Conservation (phyloP, 2,797 vertebrate genomes). For the Peromyscus attwateri region DNA sequence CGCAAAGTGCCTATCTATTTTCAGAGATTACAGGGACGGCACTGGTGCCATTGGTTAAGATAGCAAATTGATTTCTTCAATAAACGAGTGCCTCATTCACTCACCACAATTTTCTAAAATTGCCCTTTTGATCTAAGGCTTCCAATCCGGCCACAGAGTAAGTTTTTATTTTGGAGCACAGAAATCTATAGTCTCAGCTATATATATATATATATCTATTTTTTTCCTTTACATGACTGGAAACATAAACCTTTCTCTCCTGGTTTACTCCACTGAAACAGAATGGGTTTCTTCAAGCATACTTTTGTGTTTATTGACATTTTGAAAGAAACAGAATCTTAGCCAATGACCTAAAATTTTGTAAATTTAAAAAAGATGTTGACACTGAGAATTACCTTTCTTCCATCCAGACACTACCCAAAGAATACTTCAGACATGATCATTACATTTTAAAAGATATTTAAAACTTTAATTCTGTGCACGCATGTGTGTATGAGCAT, state of each 20-base stretch:
- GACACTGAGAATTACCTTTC: neutral
- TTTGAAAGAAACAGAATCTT: slow-evolving; percentile 38
- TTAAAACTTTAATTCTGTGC: neutral
- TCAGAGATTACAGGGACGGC: slow-evolving; percentile 79
- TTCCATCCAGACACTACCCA: neutral
- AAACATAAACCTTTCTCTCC: slow-evolving; percentile 66
- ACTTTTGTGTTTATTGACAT: neutral
- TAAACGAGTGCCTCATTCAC: slow-evolving; percentile 76
- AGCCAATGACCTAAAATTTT: slow-evolving; percentile 11
- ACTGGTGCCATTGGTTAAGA: slow-evolving; percentile 78
- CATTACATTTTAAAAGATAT: neutral
- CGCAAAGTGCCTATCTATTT: slow-evolving; percentile 77
- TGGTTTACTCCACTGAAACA: neutral
- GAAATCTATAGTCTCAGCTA: slow-evolving; percentile 67
- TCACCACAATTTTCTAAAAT: slow-evolving; percentile 83
- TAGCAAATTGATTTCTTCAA: slow-evolving; percentile 83
- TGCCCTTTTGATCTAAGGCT: slow-evolving; percentile 82
- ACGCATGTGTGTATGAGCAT: too few species aligned
- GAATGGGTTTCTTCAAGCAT: neutral
- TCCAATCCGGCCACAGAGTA: slow-evolving; percentile 66
- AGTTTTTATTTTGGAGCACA: slow-evolving; percentile 73
- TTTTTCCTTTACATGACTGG: slow-evolving; percentile 50
- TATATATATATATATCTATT: slow-evolving; percentile 9
- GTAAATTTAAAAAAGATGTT: neutral
- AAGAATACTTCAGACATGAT: neutral